Evolutionary conservation across 2,113 vertebrate species (phyloP), one percentile per base, ranked within the genome.

Genomic region (Capreolus pygargus): DNA sequence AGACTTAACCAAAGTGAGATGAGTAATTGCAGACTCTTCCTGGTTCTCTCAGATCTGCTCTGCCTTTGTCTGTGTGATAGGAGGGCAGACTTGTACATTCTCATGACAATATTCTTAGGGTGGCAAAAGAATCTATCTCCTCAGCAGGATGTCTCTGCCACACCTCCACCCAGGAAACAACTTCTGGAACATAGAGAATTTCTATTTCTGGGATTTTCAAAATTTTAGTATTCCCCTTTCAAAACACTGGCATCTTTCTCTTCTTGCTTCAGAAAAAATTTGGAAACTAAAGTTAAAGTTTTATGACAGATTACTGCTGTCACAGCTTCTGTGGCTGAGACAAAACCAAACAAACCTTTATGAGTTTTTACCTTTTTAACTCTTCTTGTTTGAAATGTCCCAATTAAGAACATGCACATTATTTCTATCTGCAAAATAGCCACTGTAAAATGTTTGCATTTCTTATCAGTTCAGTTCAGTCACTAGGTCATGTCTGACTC

Each of bases 181-280:
- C 91, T 92, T 95, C 76, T 61, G 9, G 52, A 94, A 92, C 70
- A 45, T 23, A 83, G 36, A 96, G 9, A 43, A 70, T 86, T 95
- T 95, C 74, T 79, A 17, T 60, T 83, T 94, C 79, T 84, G n/a
- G 83, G 57, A 54, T 86, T 96, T 87, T 95, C 67, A 94, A 85
- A 94, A 86, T 79, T 85, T 84, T 76, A 64, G 13, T 74, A 43
- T 95, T 96, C 19, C 27, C 21, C 45, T 91, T 97, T 95, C 16
- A 76, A 84, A 96, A 67, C 30, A 81, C 8, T 92, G 39, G 25
- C 47, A 86, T 70, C 8, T 94, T 58, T 96, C 13, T 94, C 64
- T 96, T 96, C 52, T 85, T 94, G 55, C 52, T 86, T 82, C 52
- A 94, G 76, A 82, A 85, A 91, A 97, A 86, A 52, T 95, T 92